Evolutionary conservation across 2,888 invertebrate genomes (phyloP), one percentile per base, ranked within the genome.

Genomic region (Andrena marginata): DNA sequence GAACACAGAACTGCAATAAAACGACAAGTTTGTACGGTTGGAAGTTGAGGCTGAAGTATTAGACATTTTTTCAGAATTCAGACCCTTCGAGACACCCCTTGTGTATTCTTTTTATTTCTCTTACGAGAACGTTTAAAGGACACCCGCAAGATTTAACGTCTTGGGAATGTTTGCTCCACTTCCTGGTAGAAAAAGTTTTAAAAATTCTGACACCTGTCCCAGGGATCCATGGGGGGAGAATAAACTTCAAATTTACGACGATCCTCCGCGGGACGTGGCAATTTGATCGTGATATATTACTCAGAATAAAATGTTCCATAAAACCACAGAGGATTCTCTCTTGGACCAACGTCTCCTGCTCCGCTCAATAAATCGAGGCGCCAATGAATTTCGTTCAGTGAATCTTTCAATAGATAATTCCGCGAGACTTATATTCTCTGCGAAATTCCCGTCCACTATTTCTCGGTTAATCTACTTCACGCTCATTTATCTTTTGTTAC

Each of bases 221-320:
- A 23, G 4, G 62, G 16, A 33, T 62, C 33, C 33, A 33, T n/a
- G n/a, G 6, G 20, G 33, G 8, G 10, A 62, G 33, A 33, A 62
- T n/a, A 20, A 62, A 62, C 33, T 60, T 60, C 4, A n/a, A 62
- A 62, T 33, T 60, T 60, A 60, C 60, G 62, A 60, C 29, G 31
- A 62, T 16, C 16, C n/a, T 35, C 35, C 20, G 20, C 33, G 33
- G 16, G 20, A 33, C 33, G 20, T 35, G 20, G 5, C 62, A n/a
- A 29, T 33, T 62, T 62, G 20, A 62, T 33, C 62, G 33, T 20
- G 7, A 62, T 62, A 33, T 35, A 35, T 62, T 33, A 62, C 29
- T 6, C 20, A 20, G 33, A 20, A 35, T 33, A 35, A 56, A 62
- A 20, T 62, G 20, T 20, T 13, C 33, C 33, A 16, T 62, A 62